These are phyloP conservation scores for Pseudobourletiella spinata DNA, from an alignment of 1,140 invertebrate genomes.

Conservation along the genomic window DNA sequence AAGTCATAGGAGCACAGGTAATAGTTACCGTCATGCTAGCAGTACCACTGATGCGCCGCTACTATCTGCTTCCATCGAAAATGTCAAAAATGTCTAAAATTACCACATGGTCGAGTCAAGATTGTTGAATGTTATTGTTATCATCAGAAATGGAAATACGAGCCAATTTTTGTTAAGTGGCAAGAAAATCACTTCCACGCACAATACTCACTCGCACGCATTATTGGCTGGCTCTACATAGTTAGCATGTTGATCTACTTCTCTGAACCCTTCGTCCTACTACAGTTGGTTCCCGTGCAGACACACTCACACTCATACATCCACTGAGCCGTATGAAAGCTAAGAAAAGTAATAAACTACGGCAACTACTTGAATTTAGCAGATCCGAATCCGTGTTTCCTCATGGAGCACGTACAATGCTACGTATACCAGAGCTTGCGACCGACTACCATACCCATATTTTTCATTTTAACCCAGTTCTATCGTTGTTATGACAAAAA, in stretches of 20 bases:
- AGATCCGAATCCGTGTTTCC: too few relatives aligned
- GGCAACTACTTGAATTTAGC: too few relatives aligned
- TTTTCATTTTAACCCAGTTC: too few relatives aligned
- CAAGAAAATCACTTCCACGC: not conserved
- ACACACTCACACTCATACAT: too few relatives aligned
- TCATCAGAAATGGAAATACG: slow-evolving; percentile 5
- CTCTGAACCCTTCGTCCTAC: not conserved
- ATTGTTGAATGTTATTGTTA: slow-evolving; percentile 8
- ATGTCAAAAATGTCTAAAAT: not conserved
- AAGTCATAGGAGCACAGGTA: too few relatives aligned
- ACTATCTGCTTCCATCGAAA: not conserved
- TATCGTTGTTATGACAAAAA: too few relatives aligned
- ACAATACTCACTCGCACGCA: not conserved
- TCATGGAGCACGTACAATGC: too few relatives aligned
- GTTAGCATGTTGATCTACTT: not conserved
- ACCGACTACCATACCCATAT: too few relatives aligned
- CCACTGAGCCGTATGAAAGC: not conserved
- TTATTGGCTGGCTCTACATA: too few relatives aligned
- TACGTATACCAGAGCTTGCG: too few relatives aligned
- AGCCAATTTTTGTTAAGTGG: slow-evolving; percentile 6
- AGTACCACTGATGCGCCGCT: too few relatives aligned
- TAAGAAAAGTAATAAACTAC: not conserved
- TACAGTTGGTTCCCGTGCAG: not conserved
- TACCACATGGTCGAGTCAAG: slow-evolving; percentile 1
- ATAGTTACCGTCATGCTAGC: too few relatives aligned